Evolutionary conservation across 1,140 invertebrate genomes (phyloP).

Genomic region (Neotoxoptera formosana): DNA sequence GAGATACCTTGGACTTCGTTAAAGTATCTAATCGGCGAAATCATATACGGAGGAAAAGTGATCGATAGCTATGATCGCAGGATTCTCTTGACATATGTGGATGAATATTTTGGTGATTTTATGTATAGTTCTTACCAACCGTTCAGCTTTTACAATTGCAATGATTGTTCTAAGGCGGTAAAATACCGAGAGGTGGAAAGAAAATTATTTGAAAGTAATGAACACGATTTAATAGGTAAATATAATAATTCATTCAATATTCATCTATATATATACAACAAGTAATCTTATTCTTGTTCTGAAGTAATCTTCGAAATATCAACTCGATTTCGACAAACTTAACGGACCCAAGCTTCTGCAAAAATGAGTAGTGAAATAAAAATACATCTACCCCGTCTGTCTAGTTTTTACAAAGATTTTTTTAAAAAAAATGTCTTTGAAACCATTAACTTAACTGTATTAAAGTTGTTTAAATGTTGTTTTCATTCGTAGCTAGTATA

Average conservation of each 20-base stretch:
- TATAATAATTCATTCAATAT: neutral
- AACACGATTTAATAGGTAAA: neutral
- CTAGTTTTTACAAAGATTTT: too few relatives aligned
- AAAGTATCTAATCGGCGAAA: conserved; percentile 90
- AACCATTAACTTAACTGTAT: too few relatives aligned
- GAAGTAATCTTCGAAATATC: too few relatives aligned
- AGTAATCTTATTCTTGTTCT: too few relatives aligned
- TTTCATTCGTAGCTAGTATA: too few relatives aligned
- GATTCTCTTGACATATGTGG: conserved; percentile 85
- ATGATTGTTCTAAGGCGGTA: conserved; percentile 78
- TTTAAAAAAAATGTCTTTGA: too few relatives aligned
- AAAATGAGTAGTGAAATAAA: too few relatives aligned
- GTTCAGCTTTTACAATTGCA: conserved; percentile 85
- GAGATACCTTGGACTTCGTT: conserved; percentile 85
- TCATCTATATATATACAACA: neutral
- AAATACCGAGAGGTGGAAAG: conserved; percentile 74
- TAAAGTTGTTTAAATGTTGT: too few relatives aligned
- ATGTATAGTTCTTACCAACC: conserved; percentile 88
- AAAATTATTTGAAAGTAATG: conserved; percentile 70
- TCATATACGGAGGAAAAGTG: conserved; percentile 93
- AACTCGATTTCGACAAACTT: too few relatives aligned
- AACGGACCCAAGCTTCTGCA: too few relatives aligned
- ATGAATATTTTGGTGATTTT: conserved; percentile 94
- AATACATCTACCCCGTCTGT: too few relatives aligned
- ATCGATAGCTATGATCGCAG: conserved; percentile 88